Base-by-base conservation (phyloP, 2,888 invertebrate genomes). In the Cryptocheilus praepositus region DNA sequence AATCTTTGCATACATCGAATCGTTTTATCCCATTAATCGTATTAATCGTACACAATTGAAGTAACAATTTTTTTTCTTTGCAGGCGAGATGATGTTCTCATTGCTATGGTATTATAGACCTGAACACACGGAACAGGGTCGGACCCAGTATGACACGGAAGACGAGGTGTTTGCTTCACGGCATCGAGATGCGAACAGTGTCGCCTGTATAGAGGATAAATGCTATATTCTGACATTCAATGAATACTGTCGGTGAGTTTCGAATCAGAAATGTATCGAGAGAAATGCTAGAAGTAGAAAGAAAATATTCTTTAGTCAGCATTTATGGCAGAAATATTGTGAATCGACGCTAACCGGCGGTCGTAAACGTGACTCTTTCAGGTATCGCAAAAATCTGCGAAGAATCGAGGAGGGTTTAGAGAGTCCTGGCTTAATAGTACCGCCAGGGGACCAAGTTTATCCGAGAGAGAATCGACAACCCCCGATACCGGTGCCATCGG, bases 41-140 rank as follows among this genome's bases (percentile, higher is more conserved):
- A 54, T 11, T 46, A 60, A n/a, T n/a, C n/a, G n/a, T n/a, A n/a
- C n/a, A n/a, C n/a, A n/a, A n/a, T n/a, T n/a, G n/a, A n/a, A 36
- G 11, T 43, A 11, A 16, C 7, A 0, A 28, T 25, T 7, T 51
- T 61, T 16, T 22, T 67, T 54, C n/a, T 68, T 75, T 60, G 52
- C 36, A 81, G 98, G 96, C 69, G 98, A 98, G 90, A 98, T 98
- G 97, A 97, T 97, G 97, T 95, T 98, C 91, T 97, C 97, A 3
- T 90, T 98, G 70, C 91, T 98, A 76, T 98, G 98, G 98, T 98
- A 98, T 91, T 98, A 98, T 90, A 93, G 98, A 83, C 98, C 98
- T 0, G 98, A 98, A 90, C 98, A 98, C 90, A 97, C 98, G 16
- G 98, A 98, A 85, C 94, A 93, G 84, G 98, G 97, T 22, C 92